A percentile compares a stretch with the other conserved stretches of the same genome.
Conservation (phyloP, 2,113 vertebrate species). For the Halichoeres trimaculatus region DNA sequence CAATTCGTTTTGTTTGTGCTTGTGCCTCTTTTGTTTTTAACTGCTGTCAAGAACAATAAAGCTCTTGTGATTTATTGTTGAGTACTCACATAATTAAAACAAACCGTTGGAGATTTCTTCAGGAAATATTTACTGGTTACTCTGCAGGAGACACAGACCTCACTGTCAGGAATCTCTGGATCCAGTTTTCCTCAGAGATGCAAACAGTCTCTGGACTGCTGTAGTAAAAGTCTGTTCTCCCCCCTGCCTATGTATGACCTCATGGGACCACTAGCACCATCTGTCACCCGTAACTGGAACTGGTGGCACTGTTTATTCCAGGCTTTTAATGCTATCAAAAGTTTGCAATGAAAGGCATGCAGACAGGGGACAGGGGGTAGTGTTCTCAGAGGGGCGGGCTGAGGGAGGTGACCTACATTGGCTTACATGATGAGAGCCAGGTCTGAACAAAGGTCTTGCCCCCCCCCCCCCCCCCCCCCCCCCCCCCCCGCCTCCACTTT, state of each 20-base stretch:
- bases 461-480: constrained; percentile 38
- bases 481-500: constrained; percentile 33
- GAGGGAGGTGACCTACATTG: constrained; percentile 75
- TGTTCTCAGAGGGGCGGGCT: constrained; percentile 57
- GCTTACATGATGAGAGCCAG: constrained; percentile 66
- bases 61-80: too few relatives aligned
- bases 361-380: constrained; percentile 44
- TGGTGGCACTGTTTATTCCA: constrained; percentile 51
- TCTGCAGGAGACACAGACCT: neutral
- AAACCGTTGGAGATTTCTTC: neutral
- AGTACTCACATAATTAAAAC: neutral
- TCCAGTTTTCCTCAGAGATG: constrained; percentile 4
- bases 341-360: constrained; percentile 74
- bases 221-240: constrained; percentile 35
- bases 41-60: too few relatives aligned
- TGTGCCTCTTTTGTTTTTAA: too few relatives aligned
- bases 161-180: neutral
- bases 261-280: constrained; percentile 64
- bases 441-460: constrained; percentile 59
- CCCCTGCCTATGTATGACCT: constrained; percentile 22
- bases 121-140: neutral
- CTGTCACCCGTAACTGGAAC: constrained; percentile 54
- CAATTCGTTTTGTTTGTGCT: too few relatives aligned
- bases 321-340: constrained; percentile 68
- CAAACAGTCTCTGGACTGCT: constrained; percentile 15